phyloP scores from a whole-genome alignment of 2,888 invertebrate species.

The Cacoxenus indagator region DNA sequence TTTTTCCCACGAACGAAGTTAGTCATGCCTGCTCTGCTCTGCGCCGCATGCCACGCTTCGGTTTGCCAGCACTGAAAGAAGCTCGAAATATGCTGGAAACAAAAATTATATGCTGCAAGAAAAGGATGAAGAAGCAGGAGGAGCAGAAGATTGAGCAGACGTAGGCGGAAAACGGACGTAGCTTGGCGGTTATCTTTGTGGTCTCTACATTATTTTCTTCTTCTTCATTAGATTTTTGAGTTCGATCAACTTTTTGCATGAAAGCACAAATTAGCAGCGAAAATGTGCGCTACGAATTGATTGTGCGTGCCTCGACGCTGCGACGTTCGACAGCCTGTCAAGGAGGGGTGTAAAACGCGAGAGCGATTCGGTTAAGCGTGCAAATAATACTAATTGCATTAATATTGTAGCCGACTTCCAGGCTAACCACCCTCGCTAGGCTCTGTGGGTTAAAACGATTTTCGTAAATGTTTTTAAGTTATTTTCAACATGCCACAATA shows the following conservation, averaged over 20 bases:
- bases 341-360: not conserved
- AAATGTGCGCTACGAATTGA: not conserved
- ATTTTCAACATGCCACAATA: no score
- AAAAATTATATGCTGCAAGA: not conserved
- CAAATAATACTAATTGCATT: conserved; percentile 8
- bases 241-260: conserved; percentile 4
- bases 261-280: conserved; percentile 2
- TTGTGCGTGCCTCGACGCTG: not conserved
- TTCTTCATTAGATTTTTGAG: conserved; percentile 14
- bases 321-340: not conserved
- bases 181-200: no score
- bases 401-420: not conserved
- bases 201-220: no score
- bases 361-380: not conserved
- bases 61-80: not conserved
- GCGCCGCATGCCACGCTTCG: no score
- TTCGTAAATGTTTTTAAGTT: not conserved
- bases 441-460: no score
- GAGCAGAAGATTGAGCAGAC: not conserved
- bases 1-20: not conserved
- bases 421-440: no score
- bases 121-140: not conserved
- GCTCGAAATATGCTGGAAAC: conserved; percentile 2
- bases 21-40: no score
- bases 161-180: no score